These are phyloP conservation scores for Nomada flava DNA, from an alignment of 2,888 invertebrate species.

Conservation along the genomic window DNA sequence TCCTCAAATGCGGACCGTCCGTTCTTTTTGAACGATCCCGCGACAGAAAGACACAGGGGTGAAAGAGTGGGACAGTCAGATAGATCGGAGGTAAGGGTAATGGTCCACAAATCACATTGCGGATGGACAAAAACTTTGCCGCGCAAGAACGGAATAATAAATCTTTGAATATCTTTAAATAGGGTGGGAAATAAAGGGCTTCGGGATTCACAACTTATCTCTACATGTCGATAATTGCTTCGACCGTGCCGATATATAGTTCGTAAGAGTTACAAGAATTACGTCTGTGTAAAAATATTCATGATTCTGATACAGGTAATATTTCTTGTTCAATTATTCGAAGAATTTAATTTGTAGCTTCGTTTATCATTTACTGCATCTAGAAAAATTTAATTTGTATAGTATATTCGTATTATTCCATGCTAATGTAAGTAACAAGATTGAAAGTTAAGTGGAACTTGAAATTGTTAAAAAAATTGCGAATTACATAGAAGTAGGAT, in stretches of 20 bases:
- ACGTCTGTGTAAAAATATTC: too few relatives aligned
- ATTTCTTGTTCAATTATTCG: too few relatives aligned
- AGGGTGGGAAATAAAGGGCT: conserved; percentile 37
- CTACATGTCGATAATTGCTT: conserved; percentile 42
- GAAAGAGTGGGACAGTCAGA: conserved; percentile 3
- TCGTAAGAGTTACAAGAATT: too few relatives aligned
- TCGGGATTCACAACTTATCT: conserved; percentile 20
- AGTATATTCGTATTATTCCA: too few relatives aligned
- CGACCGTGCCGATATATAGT: not conserved
- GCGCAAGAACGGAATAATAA: conserved; percentile 62
- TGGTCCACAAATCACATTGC: conserved; percentile 70
- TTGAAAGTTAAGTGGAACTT: too few relatives aligned
- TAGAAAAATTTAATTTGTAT: too few relatives aligned
- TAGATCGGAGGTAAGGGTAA: conserved; percentile 50
- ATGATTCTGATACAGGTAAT: too few relatives aligned
- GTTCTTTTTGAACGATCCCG: conserved; percentile 53
- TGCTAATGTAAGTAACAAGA: too few relatives aligned
- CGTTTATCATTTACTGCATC: too few relatives aligned
- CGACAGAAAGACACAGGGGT: conserved; percentile 30
- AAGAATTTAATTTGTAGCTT: too few relatives aligned
- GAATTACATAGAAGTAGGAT: too few relatives aligned
- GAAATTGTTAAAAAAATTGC: too few relatives aligned
- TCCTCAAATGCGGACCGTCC: conserved; percentile 37
- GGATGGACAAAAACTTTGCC: conserved; percentile 60
- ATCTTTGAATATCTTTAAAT: conserved; percentile 71